These are phyloP conservation scores for Drosophila asahinai DNA, from an alignment of 1,140 invertebrate genomes.

Conservation along the genomic window DNA sequence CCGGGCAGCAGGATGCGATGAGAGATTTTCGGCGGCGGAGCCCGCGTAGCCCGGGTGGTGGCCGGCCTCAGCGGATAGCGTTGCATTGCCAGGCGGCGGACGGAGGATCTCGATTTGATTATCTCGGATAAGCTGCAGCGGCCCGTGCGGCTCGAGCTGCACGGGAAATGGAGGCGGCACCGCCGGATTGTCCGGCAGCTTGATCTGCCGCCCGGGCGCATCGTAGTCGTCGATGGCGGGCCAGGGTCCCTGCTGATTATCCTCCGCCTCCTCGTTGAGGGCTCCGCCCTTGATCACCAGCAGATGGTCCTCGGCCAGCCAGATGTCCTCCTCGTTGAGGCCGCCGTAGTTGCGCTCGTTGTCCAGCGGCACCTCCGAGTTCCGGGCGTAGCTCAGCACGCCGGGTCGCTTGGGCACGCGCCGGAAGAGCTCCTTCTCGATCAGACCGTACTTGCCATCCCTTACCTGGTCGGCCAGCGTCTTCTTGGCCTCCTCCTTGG, in stretches of 20 bases:
- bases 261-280: slow-evolving; percentile 76
- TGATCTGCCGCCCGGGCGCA: slow-evolving; percentile 92
- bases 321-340: slow-evolving; percentile 93
- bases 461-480: slow-evolving; percentile 93
- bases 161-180: slow-evolving; percentile 95
- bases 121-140: slow-evolving; percentile 86
- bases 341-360: slow-evolving; percentile 92
- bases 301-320: slow-evolving; percentile 94
- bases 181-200: slow-evolving; percentile 90
- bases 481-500: slow-evolving; percentile 91
- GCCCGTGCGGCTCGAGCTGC: slow-evolving; percentile 92
- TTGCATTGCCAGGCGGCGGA: slow-evolving; percentile 80
- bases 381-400: slow-evolving; percentile 91
- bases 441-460: slow-evolving; percentile 95
- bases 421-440: slow-evolving; percentile 93
- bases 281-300: slow-evolving; percentile 92
- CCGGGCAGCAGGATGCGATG: slow-evolving; percentile 82
- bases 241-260: slow-evolving; percentile 86
- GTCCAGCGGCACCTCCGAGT: slow-evolving; percentile 92
- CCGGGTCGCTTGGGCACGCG: slow-evolving; percentile 90
- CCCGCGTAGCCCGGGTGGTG: slow-evolving; percentile 44
- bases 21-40: slow-evolving; percentile 54
- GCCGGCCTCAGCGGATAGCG: slow-evolving; percentile 57
- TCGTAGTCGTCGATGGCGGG: slow-evolving; percentile 93
- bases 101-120: slow-evolving; percentile 83